Evolutionary conservation across 2,888 invertebrate species (phyloP).

Genomic region (Alviniconcha strummeri): DNA sequence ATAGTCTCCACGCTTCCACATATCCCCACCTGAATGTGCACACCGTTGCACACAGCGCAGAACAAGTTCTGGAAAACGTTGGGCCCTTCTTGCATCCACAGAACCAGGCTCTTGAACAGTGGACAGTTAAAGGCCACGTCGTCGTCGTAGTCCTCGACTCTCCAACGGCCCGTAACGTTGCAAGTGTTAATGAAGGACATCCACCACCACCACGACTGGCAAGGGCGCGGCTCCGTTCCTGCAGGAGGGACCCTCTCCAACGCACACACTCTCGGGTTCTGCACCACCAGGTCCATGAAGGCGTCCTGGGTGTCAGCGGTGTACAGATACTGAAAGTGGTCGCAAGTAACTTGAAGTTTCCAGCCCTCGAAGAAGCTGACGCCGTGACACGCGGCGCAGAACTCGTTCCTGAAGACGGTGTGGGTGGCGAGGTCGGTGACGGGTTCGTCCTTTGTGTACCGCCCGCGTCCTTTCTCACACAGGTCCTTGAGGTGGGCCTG

Average conservation of each 20-base stretch:
- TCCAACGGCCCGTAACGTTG: constrained; percentile 10
- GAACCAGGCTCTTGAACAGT: background rate
- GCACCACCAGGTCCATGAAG: background rate
- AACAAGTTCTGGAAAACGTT: constrained; percentile 1
- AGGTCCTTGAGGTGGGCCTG: background rate
- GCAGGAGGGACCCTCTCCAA: background rate
- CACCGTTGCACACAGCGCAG: constrained; percentile 16
- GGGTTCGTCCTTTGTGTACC: background rate
- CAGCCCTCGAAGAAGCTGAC: background rate
- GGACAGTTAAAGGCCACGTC: background rate
- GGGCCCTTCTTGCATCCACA: background rate
- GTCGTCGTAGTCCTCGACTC: background rate
- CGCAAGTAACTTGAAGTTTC: background rate
- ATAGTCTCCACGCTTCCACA: background rate
- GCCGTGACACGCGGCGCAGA: constrained; percentile 14
- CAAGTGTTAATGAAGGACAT: background rate
- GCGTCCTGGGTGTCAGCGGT: background rate
- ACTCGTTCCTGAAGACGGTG: constrained; percentile 1
- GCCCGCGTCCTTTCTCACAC: background rate
- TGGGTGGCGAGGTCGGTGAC: background rate
- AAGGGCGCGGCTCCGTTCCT: too few relatives aligned
- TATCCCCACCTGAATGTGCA: background rate
- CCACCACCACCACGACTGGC: background rate
- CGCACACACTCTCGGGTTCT: background rate
- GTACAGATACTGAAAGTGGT: constrained; percentile 10